Percentiles rank a stretch among this genome's conserved stretches.
Evolutionary conservation across 2,888 invertebrate genomes (phyloP).

Genomic region (Caenorhabditis wallacei): DNA sequence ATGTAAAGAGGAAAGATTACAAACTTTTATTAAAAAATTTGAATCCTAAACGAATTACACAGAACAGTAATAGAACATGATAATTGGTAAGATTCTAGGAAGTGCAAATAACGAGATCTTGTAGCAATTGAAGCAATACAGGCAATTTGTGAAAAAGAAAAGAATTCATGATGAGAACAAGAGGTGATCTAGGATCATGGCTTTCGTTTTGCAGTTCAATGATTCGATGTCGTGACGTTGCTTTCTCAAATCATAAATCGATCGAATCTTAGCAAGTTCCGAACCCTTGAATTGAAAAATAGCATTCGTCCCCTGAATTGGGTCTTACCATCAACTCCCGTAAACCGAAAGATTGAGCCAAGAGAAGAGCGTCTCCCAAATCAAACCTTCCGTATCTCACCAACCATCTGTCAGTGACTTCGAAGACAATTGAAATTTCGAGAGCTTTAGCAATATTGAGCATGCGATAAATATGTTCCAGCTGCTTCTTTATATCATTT

Average conservation of each 20-base stretch:
- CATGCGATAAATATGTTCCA: conserved; percentile 22
- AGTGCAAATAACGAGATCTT: conserved; percentile 9
- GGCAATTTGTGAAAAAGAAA: background rate
- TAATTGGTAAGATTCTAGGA: background rate
- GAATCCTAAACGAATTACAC: background rate
- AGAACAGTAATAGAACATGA: conserved; percentile 10
- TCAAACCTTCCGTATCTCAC: conserved; percentile 21
- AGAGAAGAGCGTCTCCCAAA: conserved; percentile 3
- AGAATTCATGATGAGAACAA: background rate
- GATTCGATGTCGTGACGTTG: background rate
- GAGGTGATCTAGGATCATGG: conserved; percentile 40
- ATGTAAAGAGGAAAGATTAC: background rate
- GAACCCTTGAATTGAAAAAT: conserved; percentile 29
- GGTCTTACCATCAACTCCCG: conserved; percentile 27
- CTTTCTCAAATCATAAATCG: background rate
- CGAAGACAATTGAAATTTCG: conserved; percentile 9
- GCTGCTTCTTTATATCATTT: conserved; percentile 1
- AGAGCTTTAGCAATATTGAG: conserved; percentile 32
- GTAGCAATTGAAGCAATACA: background rate
- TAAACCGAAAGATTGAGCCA: conserved; percentile 40
- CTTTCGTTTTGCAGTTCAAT: conserved; percentile 28
- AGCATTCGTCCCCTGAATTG: too few species aligned
- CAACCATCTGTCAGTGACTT: conserved; percentile 38
- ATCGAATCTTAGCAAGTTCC: conserved; percentile 21
- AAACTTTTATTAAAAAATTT: background rate